These are phyloP conservation scores for Melanocharis versteri DNA, from an alignment of 2,113 vertebrate genomes.

Conservation along the genomic window DNA sequence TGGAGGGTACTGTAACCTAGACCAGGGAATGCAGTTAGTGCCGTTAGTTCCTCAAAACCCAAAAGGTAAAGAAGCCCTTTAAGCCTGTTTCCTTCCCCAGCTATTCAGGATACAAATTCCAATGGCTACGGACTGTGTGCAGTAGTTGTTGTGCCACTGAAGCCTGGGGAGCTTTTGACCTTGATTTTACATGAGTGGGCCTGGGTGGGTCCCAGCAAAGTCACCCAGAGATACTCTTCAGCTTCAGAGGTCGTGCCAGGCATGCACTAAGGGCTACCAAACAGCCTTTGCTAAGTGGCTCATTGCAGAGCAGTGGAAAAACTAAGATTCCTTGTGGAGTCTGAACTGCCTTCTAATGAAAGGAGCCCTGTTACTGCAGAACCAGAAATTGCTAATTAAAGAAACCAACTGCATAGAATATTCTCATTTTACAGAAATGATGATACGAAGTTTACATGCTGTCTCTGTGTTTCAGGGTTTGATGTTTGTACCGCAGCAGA, in stretches of 20 bases:
- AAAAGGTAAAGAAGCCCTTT: neutral
- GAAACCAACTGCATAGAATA: neutral
- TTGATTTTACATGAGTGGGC: neutral
- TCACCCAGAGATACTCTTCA: neutral
- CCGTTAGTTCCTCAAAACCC: neutral
- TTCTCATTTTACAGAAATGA: neutral
- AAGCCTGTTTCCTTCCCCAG: neutral
- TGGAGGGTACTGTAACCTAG: neutral
- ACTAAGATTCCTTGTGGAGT: neutral
- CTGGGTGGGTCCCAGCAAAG: neutral
- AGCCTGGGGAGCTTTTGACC: neutral
- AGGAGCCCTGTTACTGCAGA: neutral
- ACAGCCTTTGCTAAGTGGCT: neutral
- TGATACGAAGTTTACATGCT: neutral
- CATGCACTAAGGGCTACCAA: neutral
- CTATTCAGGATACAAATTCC: neutral
- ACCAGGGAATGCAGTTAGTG: neutral
- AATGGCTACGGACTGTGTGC: fast-evolving
- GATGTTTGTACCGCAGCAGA: neutral
- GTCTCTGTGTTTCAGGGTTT: neutral
- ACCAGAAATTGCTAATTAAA: neutral
- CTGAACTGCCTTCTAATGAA: neutral
- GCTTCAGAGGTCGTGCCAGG: fast-evolving
- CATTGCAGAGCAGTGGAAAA: neutral
- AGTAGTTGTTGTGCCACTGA: neutral